Evolutionary conservation across 2,113 vertebrate species (phyloP).

Genomic region (Gobio gobio): DNA sequence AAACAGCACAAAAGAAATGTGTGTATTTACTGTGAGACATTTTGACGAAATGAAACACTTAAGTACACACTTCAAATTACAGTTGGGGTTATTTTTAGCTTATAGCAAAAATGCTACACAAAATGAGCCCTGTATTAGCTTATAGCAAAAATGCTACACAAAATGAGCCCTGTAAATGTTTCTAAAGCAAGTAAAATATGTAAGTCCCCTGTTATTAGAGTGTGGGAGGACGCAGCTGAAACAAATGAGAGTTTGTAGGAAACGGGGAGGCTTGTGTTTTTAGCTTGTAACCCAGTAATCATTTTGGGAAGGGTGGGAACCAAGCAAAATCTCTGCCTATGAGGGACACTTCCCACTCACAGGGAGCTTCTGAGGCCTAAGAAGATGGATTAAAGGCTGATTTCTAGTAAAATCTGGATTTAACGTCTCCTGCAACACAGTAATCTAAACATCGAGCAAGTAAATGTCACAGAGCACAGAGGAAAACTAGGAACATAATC

Average conservation of each 20-base stretch:
- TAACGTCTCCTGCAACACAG: constrained; percentile 54
- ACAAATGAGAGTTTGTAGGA: constrained; percentile 27
- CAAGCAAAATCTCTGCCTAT: constrained; percentile 44
- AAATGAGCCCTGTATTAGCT: constrained; percentile 22
- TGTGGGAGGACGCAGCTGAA: constrained; percentile 35
- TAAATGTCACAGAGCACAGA: not conserved
- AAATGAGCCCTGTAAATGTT: constrained; percentile 7
- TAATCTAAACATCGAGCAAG: not conserved
- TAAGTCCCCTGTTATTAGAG: constrained; percentile 53
- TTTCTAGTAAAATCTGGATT: constrained; percentile 70
- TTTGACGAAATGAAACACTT: constrained; percentile 3
- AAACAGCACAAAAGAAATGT: too few species aligned
- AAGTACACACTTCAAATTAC: constrained; percentile 32
- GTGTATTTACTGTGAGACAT: not conserved
- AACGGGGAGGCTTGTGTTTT: constrained; percentile 36
- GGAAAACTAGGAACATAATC: not conserved
- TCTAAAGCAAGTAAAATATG: constrained; percentile 30
- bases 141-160: constrained; percentile 38
- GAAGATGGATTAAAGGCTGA: constrained; percentile 71
- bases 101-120: constrained; percentile 38
- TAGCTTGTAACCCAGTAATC: constrained; percentile 53
- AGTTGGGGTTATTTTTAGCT: constrained; percentile 43
- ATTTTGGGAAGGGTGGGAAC: constrained; percentile 42
- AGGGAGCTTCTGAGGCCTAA: constrained; percentile 51
- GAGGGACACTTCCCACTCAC: constrained; percentile 57